A percentile compares a stretch with the other conserved stretches of the same genome.
Conservation (phyloP, 2,797 vertebrate species). For the Hipposideros larvatus region DNA sequence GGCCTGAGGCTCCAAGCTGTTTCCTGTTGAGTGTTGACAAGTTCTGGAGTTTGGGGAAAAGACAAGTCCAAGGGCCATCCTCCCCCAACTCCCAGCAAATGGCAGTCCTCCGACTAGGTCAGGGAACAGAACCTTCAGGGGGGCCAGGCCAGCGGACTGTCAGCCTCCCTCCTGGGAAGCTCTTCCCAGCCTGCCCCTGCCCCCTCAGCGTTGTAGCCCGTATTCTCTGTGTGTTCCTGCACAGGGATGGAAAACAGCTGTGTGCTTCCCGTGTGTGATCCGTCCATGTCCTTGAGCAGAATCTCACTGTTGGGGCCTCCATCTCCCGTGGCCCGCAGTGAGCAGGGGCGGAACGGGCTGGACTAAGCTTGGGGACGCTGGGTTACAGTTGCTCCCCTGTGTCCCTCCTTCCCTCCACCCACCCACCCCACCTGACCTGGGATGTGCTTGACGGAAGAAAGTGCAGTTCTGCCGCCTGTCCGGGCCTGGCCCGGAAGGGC, state of each 20-base stretch:
- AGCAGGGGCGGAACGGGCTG: fast-evolving
- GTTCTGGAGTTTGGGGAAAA: not conserved
- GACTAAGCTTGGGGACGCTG: fast-evolving
- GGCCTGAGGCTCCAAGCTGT: not conserved
- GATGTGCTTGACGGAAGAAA: fast-evolving
- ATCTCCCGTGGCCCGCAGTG: not conserved
- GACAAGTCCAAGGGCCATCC: not conserved
- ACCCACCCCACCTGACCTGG: not conserved
- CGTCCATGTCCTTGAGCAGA: not conserved
- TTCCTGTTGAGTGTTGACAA: not conserved
- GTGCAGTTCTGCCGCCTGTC: fast-evolving
- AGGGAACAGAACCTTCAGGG: not conserved
- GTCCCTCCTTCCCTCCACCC: not conserved
- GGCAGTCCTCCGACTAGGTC: not conserved
- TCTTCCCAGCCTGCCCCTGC: not conserved
- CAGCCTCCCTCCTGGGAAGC: not conserved
- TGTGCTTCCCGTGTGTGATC: not conserved
- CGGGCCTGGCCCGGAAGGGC: not conserved
- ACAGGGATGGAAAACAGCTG: not conserved
- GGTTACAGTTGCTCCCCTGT: not conserved
- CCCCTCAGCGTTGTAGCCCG: fast-evolving
- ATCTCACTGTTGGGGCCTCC: not conserved
- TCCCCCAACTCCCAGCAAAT: not conserved
- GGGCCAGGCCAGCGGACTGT: fast-evolving
- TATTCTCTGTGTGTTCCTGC: not conserved